phyloP scores from a whole-genome alignment of 1,140 invertebrate species.

The Thrips palmi region DNA sequence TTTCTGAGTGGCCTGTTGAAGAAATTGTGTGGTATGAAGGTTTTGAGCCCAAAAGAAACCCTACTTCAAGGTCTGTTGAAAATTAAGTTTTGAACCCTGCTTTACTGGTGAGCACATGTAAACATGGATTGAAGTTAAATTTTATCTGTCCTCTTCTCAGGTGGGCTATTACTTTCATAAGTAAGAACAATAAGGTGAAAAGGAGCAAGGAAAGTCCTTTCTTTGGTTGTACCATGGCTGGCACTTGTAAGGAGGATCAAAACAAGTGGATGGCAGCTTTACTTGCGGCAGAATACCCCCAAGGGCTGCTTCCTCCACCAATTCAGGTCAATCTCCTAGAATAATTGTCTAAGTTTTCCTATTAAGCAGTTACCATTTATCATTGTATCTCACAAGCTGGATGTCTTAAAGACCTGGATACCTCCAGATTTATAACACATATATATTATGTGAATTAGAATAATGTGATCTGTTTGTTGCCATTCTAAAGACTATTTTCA shows the following conservation, averaged over 20 bases:
- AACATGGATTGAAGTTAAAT: background rate
- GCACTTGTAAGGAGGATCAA: constrained; percentile 46
- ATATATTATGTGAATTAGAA: no score
- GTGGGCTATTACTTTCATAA: constrained; percentile 60
- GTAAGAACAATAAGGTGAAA: constrained; percentile 41
- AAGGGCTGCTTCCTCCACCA: constrained; percentile 22
- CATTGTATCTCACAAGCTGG: background rate
- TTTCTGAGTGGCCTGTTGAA: constrained; percentile 55
- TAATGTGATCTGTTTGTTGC: no score
- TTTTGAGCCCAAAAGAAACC: constrained; percentile 55
- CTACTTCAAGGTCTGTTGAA: constrained; percentile 18
- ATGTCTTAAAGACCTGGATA: background rate
- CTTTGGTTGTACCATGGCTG: constrained; percentile 59
- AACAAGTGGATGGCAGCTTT: constrained; percentile 58
- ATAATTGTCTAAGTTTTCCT: no score
- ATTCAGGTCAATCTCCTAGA: no score
- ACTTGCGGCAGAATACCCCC: constrained; percentile 41
- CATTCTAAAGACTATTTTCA: no score
- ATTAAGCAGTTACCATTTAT: background rate
- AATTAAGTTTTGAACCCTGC: background rate
- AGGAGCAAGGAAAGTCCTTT: constrained; percentile 54
- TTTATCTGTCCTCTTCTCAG: constrained; percentile 21
- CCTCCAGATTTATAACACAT: background rate
- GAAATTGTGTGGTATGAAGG: constrained; percentile 68
- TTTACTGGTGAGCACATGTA: background rate